Percentiles rank a stretch among this genome's conserved stretches.
phyloP scores from a whole-genome alignment of 1,140 invertebrate species.

The Ceratoteleas bidentatus region DNA sequence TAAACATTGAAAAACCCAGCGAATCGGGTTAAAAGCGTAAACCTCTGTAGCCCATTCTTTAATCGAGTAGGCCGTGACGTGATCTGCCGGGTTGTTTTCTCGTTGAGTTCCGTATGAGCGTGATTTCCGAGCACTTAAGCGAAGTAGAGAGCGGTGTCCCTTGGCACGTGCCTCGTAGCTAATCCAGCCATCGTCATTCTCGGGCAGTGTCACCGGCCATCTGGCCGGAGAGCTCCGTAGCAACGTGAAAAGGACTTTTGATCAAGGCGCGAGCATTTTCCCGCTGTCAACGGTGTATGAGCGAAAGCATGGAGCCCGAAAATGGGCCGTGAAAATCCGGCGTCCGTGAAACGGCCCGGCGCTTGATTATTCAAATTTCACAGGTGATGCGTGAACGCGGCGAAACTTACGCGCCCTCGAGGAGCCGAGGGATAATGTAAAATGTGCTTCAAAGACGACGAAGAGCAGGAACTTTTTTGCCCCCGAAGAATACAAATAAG shows the following conservation, averaged over 20 bases:
- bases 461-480: background rate
- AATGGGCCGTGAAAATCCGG: background rate
- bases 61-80: slow-evolving; percentile 39
- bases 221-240: slow-evolving; percentile 18
- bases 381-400: slow-evolving; percentile 35
- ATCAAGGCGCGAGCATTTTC: slow-evolving; percentile 34
- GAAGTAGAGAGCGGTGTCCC: slow-evolving; percentile 76
- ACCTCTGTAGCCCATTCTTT: slow-evolving; percentile 27
- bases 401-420: slow-evolving; percentile 17
- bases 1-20: background rate
- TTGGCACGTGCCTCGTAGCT: slow-evolving; percentile 75
- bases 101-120: slow-evolving; percentile 71
- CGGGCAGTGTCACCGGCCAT: slow-evolving; percentile 44
- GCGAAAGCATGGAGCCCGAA: slow-evolving; percentile 1
- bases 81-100: slow-evolving; percentile 68
- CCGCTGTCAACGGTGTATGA: slow-evolving; percentile 21
- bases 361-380: slow-evolving; percentile 50
- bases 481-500: slow-evolving; percentile 27
- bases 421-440: too few relatives aligned
- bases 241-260: slow-evolving; percentile 52
- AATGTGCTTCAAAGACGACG: too few relatives aligned
- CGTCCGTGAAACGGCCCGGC: slow-evolving; percentile 20
- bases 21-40: slow-evolving; percentile 8
- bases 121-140: slow-evolving; percentile 76
- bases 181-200: slow-evolving; percentile 74